These are phyloP conservation scores for Brachyistius frenatus DNA, from an alignment of 2,113 vertebrate genomes.

Conservation along the genomic window DNA sequence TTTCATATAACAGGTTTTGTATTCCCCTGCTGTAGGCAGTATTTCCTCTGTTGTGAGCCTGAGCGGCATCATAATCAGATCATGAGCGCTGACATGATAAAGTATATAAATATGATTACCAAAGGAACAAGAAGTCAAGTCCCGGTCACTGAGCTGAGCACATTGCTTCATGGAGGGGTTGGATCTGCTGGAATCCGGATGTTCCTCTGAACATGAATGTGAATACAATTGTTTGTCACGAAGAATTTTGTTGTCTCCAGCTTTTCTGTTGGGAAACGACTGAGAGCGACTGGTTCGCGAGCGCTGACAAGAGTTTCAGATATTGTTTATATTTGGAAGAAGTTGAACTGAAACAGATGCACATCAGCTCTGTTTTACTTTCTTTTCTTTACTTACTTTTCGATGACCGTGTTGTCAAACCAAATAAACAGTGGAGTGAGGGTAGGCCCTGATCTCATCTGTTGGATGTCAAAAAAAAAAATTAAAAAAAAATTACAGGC, in stretches of 20 bases:
- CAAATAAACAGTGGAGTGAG: constrained; percentile 53
- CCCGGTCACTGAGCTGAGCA: constrained; percentile 37
- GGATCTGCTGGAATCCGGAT: constrained; percentile 30
- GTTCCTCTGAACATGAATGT: not conserved
- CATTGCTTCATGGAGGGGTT: constrained; percentile 53
- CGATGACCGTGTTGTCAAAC: constrained; percentile 38
- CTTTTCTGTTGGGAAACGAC: constrained; percentile 10
- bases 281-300: not conserved
- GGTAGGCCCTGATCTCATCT: constrained; percentile 27
- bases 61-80: not conserved
- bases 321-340: not conserved
- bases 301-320: not conserved
- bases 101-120: not conserved
- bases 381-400: not conserved
- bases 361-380: not conserved
- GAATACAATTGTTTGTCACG: constrained; percentile 16
- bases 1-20: too few relatives aligned
- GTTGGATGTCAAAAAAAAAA: constrained; percentile 18
- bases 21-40: not conserved
- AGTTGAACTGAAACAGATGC: constrained; percentile 5
- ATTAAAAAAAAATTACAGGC: constrained; percentile 23
- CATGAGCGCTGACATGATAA: not conserved
- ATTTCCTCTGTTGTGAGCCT: not conserved
- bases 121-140: not conserved
- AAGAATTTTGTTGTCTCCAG: not conserved